phyloP scores from a whole-genome alignment of 2,888 invertebrate genomes.

The Eulithis prunata region DNA sequence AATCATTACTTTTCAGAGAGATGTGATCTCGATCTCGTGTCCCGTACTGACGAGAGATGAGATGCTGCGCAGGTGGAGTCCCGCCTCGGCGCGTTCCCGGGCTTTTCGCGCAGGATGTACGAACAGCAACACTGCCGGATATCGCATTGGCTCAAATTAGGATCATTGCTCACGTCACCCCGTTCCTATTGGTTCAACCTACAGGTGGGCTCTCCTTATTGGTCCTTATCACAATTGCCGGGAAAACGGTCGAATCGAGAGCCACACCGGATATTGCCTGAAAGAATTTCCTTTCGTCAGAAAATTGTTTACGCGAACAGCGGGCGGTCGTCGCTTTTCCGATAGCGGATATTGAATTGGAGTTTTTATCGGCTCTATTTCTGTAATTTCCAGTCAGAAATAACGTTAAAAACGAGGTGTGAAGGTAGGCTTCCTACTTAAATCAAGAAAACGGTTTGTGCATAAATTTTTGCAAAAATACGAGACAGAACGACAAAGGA shows the following conservation, averaged over 20 bases:
- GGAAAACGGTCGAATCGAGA: slow-evolving; percentile 66
- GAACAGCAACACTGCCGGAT: slow-evolving; percentile 62
- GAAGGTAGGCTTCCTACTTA: neutral
- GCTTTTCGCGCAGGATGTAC: slow-evolving; percentile 79
- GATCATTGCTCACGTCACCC: slow-evolving; percentile 60
- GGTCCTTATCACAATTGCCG: slow-evolving; percentile 62
- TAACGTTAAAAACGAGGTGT: slow-evolving; percentile 36
- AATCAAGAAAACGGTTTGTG: neutral
- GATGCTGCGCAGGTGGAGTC: slow-evolving; percentile 77
- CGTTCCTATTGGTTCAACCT: slow-evolving; percentile 59
- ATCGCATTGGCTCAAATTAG: slow-evolving; percentile 71
- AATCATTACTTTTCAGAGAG: slow-evolving; percentile 84
- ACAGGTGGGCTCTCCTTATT: slow-evolving; percentile 51
- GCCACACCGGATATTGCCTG: slow-evolving; percentile 72
- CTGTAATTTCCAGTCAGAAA: slow-evolving; percentile 54
- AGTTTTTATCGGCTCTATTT: slow-evolving; percentile 55
- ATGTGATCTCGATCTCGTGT: slow-evolving; percentile 80
- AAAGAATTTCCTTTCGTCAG: slow-evolving; percentile 78
- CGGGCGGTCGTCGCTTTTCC: slow-evolving; percentile 62
- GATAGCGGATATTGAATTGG: slow-evolving; percentile 72
- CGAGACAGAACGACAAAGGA: no score
- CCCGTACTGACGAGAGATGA: slow-evolving; percentile 58
- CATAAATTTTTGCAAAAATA: neutral
- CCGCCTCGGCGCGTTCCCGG: slow-evolving; percentile 73
- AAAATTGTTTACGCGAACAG: slow-evolving; percentile 77